phyloP scores from a whole-genome alignment of 2,797 vertebrate genomes.

The Champsocephalus esox region DNA sequence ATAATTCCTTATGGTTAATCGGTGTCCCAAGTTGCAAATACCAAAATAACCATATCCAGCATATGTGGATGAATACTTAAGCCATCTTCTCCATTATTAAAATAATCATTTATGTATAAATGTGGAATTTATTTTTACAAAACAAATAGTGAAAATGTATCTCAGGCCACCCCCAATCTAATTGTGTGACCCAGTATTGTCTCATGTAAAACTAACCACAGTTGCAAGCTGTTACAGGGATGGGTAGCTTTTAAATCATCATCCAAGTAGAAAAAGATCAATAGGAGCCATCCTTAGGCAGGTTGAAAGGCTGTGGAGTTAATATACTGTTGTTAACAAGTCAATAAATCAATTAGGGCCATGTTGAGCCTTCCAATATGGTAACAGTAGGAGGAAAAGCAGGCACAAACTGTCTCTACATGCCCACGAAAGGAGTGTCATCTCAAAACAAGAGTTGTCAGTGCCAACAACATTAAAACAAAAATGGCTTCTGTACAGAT shows the following conservation, averaged over 20 bases:
- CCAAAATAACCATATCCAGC: neutral
- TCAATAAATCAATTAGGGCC: constrained; percentile 60
- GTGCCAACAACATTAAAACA: constrained; percentile 6
- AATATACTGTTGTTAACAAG: constrained; percentile 39
- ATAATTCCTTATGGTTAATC: neutral
- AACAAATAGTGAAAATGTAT: neutral
- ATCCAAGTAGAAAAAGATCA: constrained; percentile 46
- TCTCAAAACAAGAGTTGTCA: neutral
- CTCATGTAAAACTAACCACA: neutral
- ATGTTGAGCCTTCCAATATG: constrained; percentile 19
- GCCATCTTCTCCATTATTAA: neutral
- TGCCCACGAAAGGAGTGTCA: constrained; percentile 21
- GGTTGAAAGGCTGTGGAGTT: constrained; percentile 35
- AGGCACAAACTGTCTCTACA: constrained; percentile 14
- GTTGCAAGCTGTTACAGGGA: neutral
- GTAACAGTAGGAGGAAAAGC: constrained; percentile 16
- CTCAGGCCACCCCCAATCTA: neutral
- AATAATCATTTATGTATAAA: neutral
- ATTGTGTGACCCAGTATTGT: neutral
- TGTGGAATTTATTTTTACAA: no score
- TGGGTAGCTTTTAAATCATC: constrained; percentile 11
- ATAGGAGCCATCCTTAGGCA: constrained; percentile 30
- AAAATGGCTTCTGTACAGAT: neutral
- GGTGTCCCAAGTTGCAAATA: neutral
- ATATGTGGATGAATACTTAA: neutral